Conservation (phyloP, 2,113 vertebrate genomes). For the Anseranas semipalmata region DNA sequence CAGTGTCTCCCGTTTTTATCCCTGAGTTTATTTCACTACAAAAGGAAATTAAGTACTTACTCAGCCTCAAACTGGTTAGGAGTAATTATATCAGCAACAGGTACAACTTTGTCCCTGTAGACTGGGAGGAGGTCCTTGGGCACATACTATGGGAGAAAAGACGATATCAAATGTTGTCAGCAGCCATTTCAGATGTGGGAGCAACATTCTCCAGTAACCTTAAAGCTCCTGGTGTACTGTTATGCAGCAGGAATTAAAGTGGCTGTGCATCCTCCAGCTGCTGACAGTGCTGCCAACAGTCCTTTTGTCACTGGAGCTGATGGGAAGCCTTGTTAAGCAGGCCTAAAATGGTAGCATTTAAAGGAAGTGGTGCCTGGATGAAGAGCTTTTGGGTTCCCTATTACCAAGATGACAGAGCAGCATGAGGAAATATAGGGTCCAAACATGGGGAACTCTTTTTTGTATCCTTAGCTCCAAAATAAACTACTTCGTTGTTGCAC, state of each 20-base stretch:
- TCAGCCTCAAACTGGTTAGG: constrained; percentile 99
- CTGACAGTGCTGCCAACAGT: not conserved
- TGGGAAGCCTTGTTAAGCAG: not conserved
- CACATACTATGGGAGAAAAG: constrained; percentile 84
- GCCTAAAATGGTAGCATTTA: not conserved
- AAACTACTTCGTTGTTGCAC: not conserved
- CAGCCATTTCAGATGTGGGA: not conserved
- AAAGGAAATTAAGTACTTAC: constrained; percentile 80
- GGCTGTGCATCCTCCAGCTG: not conserved
- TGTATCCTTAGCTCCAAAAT: not conserved
- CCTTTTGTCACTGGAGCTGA: not conserved
- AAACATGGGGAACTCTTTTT: not conserved
- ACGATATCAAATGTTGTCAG: not conserved
- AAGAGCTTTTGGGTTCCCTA: not conserved
- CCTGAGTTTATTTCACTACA: not conserved
- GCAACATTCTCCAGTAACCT: not conserved
- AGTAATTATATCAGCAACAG: constrained; percentile 95
- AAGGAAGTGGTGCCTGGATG: not conserved
- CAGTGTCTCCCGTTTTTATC: not conserved
- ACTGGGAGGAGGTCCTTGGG: constrained; percentile 93
- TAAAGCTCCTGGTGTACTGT: not conserved
- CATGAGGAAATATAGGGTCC: not conserved
- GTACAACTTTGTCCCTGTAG: constrained; percentile 94
- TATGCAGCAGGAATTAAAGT: not conserved
- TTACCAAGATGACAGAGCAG: not conserved